Percentiles rank a stretch among this genome's conserved stretches.
phyloP scores from a whole-genome alignment of 64 coral and sea anemone genomes.

The Stichodactyla helianthus region DNA sequence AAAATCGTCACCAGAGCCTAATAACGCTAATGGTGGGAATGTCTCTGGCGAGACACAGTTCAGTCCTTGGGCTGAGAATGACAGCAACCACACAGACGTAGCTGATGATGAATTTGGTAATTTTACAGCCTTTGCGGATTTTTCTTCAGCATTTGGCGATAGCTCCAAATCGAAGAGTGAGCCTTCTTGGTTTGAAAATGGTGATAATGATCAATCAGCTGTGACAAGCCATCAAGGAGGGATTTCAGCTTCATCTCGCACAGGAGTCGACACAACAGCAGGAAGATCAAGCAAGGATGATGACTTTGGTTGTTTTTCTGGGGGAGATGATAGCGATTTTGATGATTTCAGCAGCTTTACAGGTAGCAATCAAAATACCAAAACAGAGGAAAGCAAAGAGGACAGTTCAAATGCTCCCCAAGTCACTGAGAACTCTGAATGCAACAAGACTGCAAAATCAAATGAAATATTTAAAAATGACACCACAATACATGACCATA shows the following conservation, averaged over 20 bases:
- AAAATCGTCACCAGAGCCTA: neutral
- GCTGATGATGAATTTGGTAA: conserved; percentile 49
- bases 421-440: neutral
- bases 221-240: neutral
- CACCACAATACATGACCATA: neutral
- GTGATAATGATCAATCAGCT: neutral
- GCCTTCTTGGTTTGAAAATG: conserved; percentile 4
- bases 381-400: neutral
- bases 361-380: neutral
- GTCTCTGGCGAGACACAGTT: neutral
- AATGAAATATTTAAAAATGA: neutral
- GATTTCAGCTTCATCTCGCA: neutral
- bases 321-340: conserved; percentile 26
- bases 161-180: neutral
- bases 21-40: neutral
- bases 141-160: conserved; percentile 38
- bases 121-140: conserved; percentile 52
- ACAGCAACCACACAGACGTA: neutral
- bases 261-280: neutral
- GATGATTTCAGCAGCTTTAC: neutral
- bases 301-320: conserved; percentile 34
- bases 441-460: neutral
- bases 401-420: neutral
- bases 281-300: neutral
- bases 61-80: neutral